phyloP scores from a whole-genome alignment of 2,797 vertebrate genomes.

The Sylvilagus floridanus region DNA sequence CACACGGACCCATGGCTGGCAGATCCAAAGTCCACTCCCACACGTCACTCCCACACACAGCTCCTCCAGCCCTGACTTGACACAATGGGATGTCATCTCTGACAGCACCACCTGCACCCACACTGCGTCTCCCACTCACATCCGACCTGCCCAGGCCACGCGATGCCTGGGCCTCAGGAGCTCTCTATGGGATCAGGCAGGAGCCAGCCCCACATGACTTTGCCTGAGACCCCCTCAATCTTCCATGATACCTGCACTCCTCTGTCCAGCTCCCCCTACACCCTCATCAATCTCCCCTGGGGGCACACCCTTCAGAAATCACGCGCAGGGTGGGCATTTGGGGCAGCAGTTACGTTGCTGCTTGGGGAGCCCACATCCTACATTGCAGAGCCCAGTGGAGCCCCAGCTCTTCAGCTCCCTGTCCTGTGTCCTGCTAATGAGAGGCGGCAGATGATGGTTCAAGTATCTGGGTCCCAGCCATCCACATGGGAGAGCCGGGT shows the following conservation, averaged over 20 bases:
- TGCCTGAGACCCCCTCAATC: background rate
- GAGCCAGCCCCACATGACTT: background rate
- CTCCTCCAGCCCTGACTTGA: background rate
- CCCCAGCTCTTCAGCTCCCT: too few relatives aligned
- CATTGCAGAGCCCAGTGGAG: too few relatives aligned
- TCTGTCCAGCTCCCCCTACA: background rate
- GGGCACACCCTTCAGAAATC: background rate
- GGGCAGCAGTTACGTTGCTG: background rate
- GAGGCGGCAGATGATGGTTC: too few relatives aligned
- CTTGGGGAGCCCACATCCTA: too few relatives aligned
- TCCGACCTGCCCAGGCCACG: background rate
- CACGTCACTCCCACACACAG: background rate
- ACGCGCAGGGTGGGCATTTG: background rate
- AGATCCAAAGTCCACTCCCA: background rate
- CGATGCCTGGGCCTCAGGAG: background rate
- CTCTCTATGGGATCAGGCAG: background rate
- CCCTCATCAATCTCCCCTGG: background rate
- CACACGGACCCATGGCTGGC: background rate
- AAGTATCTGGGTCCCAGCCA: too few relatives aligned
- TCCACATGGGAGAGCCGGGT: too few relatives aligned
- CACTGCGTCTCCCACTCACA: background rate
- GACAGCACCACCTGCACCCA: accelerated
- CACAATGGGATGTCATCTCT: background rate
- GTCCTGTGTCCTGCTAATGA: too few relatives aligned
- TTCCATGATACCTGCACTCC: background rate